phyloP scores from a whole-genome alignment of 2,797 vertebrate species.

The Tokudaia tokunoshimensis region DNA sequence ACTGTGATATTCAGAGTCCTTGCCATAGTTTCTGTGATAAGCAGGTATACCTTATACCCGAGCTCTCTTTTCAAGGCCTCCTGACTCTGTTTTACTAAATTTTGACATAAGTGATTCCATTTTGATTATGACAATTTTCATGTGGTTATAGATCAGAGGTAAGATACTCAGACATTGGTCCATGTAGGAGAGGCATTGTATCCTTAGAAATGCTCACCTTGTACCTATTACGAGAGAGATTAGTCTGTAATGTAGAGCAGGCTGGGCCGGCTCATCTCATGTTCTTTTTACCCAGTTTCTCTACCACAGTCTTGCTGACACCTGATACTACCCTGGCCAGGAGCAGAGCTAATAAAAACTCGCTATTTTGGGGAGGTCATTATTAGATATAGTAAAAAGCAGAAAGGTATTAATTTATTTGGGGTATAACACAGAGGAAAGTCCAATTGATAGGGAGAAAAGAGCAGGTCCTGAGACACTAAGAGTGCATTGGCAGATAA shows the following conservation, averaged over 20 bases:
- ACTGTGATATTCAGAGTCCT: not conserved
- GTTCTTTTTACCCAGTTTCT: not conserved
- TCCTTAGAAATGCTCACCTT: not conserved
- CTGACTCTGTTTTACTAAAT: not conserved
- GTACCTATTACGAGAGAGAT: not conserved
- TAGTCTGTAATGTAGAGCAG: not conserved
- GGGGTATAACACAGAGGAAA: not conserved
- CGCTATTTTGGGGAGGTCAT: not conserved
- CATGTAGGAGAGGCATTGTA: not conserved
- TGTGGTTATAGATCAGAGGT: not conserved
- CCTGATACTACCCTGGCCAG: not conserved
- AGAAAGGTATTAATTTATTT: not conserved
- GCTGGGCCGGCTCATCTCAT: not conserved
- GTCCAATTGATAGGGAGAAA: not conserved
- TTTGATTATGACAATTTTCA: not conserved
- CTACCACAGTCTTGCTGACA: not conserved
- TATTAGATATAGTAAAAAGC: not conserved
- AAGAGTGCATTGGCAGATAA: not conserved
- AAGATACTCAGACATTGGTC: not conserved
- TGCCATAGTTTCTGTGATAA: not conserved
- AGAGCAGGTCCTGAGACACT: not conserved
- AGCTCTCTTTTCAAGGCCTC: not conserved
- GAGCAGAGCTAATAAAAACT: not conserved
- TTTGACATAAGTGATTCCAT: not conserved
- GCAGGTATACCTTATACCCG: not conserved